Evolutionary conservation across 2,888 invertebrate species (phyloP).

Genomic region (Diloba caeruleocephala): DNA sequence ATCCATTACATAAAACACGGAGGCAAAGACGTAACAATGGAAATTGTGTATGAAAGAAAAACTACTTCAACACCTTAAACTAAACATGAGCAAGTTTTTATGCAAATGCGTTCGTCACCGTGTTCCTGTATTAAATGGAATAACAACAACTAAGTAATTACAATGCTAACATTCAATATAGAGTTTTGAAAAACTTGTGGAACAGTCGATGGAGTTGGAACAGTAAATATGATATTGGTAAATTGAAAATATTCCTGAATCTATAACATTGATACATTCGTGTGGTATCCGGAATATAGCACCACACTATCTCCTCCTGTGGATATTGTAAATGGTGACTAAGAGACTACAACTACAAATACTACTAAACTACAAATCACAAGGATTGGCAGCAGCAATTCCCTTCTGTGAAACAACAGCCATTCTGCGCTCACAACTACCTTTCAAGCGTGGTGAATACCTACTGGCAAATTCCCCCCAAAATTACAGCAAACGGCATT

Average conservation of each 20-base stretch:
- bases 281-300: not conserved
- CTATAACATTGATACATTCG: not conserved
- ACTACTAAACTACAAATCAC: no score
- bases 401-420: no score
- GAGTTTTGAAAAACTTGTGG: not conserved
- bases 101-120: conserved; percentile 32
- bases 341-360: no score
- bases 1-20: conserved; percentile 35
- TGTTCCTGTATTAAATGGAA: conserved; percentile 26
- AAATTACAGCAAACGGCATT: no score
- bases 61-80: conserved; percentile 22
- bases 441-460: no score
- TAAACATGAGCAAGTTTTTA: conserved; percentile 31
- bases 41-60: conserved; percentile 24
- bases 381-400: no score
- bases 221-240: not conserved
- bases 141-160: conserved; percentile 31
- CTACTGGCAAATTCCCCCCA: no score
- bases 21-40: conserved; percentile 7
- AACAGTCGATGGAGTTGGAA: not conserved
- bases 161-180: conserved; percentile 24
- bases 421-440: no score
- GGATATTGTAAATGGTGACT: no score
- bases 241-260: not conserved
- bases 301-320: no score